Percentiles rank a stretch among this genome's conserved stretches.
These are phyloP conservation scores for Physeter macrocephalus DNA, from an alignment of 2,113 vertebrate genomes.

Conservation along the genomic window DNA sequence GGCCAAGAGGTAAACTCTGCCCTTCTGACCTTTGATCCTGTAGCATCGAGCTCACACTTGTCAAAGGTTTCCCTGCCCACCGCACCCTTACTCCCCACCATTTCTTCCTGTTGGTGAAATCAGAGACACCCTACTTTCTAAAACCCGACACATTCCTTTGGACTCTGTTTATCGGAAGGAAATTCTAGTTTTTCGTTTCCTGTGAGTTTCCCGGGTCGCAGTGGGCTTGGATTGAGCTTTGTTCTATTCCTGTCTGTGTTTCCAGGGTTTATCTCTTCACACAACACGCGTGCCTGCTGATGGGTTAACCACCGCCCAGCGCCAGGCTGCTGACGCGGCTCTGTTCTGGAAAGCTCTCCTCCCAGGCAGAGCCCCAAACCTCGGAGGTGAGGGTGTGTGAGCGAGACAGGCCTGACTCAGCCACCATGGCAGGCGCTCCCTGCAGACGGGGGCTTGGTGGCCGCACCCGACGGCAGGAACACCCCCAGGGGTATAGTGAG, in stretches of 20 bases:
- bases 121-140: neutral
- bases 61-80: neutral
- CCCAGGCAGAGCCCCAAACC: neutral
- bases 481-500: neutral
- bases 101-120: neutral
- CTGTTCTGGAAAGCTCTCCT: neutral
- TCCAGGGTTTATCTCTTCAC: neutral
- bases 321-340: neutral
- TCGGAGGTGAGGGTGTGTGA: neutral
- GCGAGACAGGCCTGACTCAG: neutral
- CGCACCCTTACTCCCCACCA: accelerated
- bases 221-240: neutral
- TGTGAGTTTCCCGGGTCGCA: neutral
- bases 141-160: neutral
- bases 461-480: neutral
- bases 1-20: neutral
- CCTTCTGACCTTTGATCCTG: neutral
- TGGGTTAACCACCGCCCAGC: neutral
- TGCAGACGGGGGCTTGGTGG: accelerated
- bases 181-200: neutral
- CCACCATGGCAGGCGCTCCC: too few species aligned
- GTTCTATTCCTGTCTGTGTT: neutral
- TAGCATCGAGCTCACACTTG: neutral
- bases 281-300: neutral
- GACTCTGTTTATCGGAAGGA: neutral